Conservation (phyloP, 2,797 vertebrate genomes). For the Remorina albescens region DNA sequence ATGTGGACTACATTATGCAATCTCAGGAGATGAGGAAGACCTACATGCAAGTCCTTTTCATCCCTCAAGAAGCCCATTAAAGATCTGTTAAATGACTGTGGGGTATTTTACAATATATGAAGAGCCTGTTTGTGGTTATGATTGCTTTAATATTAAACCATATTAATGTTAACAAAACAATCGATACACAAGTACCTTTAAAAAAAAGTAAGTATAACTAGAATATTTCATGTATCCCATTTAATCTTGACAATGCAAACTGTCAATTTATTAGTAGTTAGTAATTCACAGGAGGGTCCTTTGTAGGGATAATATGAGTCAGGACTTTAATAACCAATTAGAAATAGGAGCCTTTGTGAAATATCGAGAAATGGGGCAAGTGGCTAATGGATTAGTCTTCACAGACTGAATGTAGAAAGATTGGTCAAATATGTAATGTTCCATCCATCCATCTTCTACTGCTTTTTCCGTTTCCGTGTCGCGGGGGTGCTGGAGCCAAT, state of each 20-base stretch:
- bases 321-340: conserved; percentile 28
- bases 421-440: conserved; percentile 2
- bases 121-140: neutral
- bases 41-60: conserved; percentile 8
- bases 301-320: no score
- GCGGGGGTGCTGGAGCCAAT: no score
- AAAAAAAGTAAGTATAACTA: neutral
- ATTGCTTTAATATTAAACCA: neutral
- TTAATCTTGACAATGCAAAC: neutral
- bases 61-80: conserved; percentile 5
- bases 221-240: neutral
- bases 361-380: neutral
- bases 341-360: conserved; percentile 19
- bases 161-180: neutral
- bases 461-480: no score
- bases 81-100: neutral
- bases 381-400: conserved; percentile 1
- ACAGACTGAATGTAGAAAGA: conserved; percentile 1
- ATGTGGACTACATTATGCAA: neutral
- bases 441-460: no score
- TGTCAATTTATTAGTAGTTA: neutral
- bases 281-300: neutral
- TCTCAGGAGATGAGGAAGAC: conserved; percentile 6
- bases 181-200: neutral
- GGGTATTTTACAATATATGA: neutral